These are phyloP conservation scores for Drosophila gunungcola DNA, from an alignment of 1,140 invertebrate genomes.

Conservation along the genomic window DNA sequence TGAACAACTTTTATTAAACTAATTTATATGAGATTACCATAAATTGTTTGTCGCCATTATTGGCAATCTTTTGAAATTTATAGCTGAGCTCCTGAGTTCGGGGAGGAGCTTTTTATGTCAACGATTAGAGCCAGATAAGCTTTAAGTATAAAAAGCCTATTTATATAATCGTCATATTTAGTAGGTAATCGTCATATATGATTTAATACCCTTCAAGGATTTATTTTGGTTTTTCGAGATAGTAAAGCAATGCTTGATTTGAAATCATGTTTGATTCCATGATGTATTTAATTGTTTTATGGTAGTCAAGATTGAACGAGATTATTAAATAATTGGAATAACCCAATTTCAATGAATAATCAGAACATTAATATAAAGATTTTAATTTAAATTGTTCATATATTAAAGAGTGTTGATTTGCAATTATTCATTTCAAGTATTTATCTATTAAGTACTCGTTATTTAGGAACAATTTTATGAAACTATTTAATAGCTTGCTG, in stretches of 20 bases:
- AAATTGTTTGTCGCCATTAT: constrained; percentile 22
- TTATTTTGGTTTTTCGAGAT: neutral
- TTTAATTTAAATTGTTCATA: neutral
- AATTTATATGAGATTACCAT: constrained; percentile 49
- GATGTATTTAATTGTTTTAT: neutral
- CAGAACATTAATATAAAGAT: neutral
- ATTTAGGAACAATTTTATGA: neutral
- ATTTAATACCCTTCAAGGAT: neutral
- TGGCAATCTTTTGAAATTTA: constrained; percentile 14
- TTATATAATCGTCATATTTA: constrained; percentile 10
- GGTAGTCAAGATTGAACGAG: neutral
- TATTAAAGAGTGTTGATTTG: neutral
- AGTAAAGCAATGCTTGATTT: too few relatives aligned
- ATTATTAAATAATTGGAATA: constrained; percentile 10
- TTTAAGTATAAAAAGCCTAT: neutral
- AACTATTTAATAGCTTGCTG: constrained; percentile 4
- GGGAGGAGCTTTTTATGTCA: constrained; percentile 2
- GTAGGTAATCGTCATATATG: neutral
- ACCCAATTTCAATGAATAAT: constrained; percentile 1
- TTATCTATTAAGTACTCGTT: neutral
- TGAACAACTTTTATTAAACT: constrained; percentile 35
- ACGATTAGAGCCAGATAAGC: constrained; percentile 21
- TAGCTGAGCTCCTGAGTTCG: constrained; percentile 7
- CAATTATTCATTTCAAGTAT: constrained; percentile 2
- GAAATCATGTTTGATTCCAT: neutral